Conservation (phyloP, 1,140 invertebrate species). For the Pseudomyrmex gracilis region DNA sequence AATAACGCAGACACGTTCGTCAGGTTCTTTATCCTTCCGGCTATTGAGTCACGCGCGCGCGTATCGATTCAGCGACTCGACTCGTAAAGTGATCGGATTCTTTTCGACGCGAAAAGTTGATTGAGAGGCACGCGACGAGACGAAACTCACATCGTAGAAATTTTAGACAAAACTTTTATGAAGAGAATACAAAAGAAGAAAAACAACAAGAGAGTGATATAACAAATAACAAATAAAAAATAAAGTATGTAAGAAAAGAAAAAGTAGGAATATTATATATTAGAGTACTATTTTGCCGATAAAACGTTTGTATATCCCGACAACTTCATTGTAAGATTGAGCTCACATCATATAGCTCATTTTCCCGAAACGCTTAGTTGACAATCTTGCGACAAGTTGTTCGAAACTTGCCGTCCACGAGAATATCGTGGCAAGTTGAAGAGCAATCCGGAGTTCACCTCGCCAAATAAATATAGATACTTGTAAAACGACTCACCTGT, state of each 20-base stretch:
- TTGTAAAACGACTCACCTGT: conserved; percentile 75
- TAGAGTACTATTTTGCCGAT: not conserved
- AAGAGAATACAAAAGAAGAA: conserved; percentile 12
- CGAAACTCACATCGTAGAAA: not conserved
- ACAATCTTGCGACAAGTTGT: conserved; percentile 14
- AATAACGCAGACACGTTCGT: conserved; percentile 43
- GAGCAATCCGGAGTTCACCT: not conserved
- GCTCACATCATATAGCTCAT: conserved; percentile 22
- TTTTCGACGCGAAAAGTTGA: conserved; percentile 27
- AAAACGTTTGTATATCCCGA: not conserved
- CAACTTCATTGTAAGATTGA: not conserved
- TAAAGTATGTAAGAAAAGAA: not conserved
- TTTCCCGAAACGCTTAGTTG: conserved; percentile 8
- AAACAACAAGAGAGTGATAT: conserved; percentile 3
- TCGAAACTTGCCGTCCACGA: not conserved
- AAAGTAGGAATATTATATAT: not conserved
- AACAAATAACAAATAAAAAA: not conserved
- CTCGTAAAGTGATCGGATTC: conserved; percentile 5
- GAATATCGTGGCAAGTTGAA: conserved; percentile 1
- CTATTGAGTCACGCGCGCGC: conserved; percentile 24
- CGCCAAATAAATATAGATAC: not conserved
- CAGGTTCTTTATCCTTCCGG: conserved; percentile 27
- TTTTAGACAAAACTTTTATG: not conserved
- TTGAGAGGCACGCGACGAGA: not conserved
- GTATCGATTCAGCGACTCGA: conserved; percentile 2